Percentiles rank a stretch among this genome's conserved stretches.
phyloP scores from a whole-genome alignment of 2,888 invertebrate species.

The Hyppa rectilinea region DNA sequence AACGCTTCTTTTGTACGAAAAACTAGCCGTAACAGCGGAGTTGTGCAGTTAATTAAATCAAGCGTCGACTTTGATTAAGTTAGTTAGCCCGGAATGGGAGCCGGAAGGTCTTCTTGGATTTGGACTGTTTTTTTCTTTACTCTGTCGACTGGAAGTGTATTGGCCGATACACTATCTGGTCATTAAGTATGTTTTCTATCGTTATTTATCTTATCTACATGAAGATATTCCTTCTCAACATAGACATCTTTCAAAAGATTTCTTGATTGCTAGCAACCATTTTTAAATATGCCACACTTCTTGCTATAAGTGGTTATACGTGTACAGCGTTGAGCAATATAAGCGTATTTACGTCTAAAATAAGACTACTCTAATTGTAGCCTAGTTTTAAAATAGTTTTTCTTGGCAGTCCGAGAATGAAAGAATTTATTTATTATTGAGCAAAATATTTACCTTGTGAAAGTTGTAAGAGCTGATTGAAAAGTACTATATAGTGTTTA shows the following conservation, averaged over 20 bases:
- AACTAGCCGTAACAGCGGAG: conserved; percentile 25
- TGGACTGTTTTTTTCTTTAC: conserved; percentile 1
- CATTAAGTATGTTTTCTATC: conserved; percentile 5
- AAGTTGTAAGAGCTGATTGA: conserved; percentile 9
- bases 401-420: not conserved
- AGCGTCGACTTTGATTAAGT: conserved; percentile 37
- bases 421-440: not conserved
- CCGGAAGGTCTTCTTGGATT: conserved; percentile 1
- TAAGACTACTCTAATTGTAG: conserved; percentile 18
- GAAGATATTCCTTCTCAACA: conserved; percentile 2
- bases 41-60: conserved; percentile 56
- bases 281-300: not conserved
- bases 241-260: conserved; percentile 1
- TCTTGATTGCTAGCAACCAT: not conserved
- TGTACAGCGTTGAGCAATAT: conserved; percentile 21
- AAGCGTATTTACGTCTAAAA: conserved; percentile 18
- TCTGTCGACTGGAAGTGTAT: not conserved
- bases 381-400: not conserved
- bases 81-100: conserved; percentile 23
- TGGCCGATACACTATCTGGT: conserved; percentile 6
- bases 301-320: conserved; percentile 28
- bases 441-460: conserved; percentile 5
- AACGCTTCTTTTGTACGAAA: conserved; percentile 32
- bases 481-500: not conserved
- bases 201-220: conserved; percentile 30